These are phyloP conservation scores for Aphidius gifuensis DNA, from an alignment of 1,140 invertebrate species.

Conservation along the genomic window DNA sequence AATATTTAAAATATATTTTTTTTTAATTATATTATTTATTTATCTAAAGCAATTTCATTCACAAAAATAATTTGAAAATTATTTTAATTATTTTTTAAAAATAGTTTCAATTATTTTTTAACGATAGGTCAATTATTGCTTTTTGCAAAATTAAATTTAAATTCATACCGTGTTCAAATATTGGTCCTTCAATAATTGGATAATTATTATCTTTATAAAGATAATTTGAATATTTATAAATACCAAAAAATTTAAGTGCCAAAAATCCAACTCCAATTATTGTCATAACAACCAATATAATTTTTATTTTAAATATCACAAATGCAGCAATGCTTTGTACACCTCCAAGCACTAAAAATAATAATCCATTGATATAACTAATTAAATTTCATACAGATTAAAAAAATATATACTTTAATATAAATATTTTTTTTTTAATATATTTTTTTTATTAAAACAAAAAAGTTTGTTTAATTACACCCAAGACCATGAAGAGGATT, in stretches of 20 bases:
- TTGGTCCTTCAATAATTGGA: constrained; percentile 4
- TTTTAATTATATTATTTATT: too few relatives aligned
- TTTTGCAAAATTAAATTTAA: background rate
- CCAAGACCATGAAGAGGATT: constrained; percentile 28
- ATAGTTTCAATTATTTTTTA: too few relatives aligned
- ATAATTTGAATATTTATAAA: constrained; percentile 17
- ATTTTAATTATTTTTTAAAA: background rate
- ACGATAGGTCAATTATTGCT: too few relatives aligned
- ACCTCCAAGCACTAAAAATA: constrained; percentile 36
- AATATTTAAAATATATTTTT: too few relatives aligned
- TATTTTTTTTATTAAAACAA: constrained; percentile 27
- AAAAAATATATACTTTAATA: constrained; percentile 8
- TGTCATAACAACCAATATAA: constrained; percentile 33
- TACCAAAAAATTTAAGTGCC: constrained; percentile 16
- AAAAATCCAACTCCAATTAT: constrained; percentile 31
- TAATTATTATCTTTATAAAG: constrained; percentile 20
- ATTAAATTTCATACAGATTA: background rate
- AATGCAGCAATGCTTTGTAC: constrained; percentile 35
- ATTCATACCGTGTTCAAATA: constrained; percentile 8
- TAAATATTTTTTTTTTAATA: background rate
- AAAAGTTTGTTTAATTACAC: constrained; percentile 39
- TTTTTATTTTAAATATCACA: constrained; percentile 40
- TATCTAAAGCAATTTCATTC: too few relatives aligned
- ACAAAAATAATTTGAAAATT: background rate
- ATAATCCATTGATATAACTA: background rate